phyloP scores from a whole-genome alignment of 2,797 vertebrate genomes.

The Channa striata region DNA sequence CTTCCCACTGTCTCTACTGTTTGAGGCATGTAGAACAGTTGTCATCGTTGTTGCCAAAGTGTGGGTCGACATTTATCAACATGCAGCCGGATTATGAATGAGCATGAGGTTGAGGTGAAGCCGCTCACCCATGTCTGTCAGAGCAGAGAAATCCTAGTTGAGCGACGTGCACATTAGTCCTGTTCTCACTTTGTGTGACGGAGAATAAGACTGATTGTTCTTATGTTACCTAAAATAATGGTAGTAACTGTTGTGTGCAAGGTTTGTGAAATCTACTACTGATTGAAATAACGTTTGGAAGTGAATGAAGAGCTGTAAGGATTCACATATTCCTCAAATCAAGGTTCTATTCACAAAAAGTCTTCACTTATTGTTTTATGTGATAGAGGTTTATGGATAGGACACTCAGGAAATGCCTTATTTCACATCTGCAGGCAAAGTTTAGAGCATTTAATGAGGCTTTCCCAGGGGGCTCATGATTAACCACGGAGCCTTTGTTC shows the following conservation, averaged over 20 bases:
- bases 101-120: constrained; percentile 25
- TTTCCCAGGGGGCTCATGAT: neutral
- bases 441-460: constrained; percentile 9
- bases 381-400: too few relatives aligned
- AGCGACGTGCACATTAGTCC: neutral
- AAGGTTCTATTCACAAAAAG: too few relatives aligned
- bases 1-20: constrained; percentile 25
- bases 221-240: too few relatives aligned
- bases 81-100: constrained; percentile 38
- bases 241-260: too few relatives aligned
- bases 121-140: constrained; percentile 29
- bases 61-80: constrained; percentile 70
- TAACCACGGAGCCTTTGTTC: neutral
- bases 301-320: too few relatives aligned
- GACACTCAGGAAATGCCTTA: neutral
- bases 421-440: constrained; percentile 25
- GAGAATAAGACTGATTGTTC: constrained; percentile 12
- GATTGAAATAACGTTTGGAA: too few relatives aligned
- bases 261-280: too few relatives aligned
- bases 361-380: too few relatives aligned
- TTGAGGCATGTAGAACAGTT: constrained; percentile 51
- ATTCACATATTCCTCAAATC: too few relatives aligned
- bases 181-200: too few relatives aligned
- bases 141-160: constrained; percentile 7
- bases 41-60: constrained; percentile 63